Conservation (phyloP, 2,888 invertebrate species). For the Formica aserva region DNA sequence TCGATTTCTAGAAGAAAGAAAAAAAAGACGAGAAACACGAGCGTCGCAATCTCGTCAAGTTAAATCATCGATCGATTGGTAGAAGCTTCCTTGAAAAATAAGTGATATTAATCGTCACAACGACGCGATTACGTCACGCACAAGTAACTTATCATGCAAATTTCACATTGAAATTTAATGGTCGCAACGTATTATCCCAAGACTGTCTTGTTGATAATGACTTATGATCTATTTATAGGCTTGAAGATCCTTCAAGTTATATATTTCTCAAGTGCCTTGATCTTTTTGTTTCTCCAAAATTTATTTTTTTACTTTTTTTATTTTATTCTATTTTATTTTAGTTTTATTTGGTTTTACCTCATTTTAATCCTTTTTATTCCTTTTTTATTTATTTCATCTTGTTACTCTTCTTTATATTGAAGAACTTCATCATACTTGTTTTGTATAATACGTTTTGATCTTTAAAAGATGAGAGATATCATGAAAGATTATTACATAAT, state of each 20-base stretch:
- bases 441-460: background rate
- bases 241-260: background rate
- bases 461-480: background rate
- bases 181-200: background rate
- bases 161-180: conserved; percentile 34
- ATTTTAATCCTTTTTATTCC: background rate
- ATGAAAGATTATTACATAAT: background rate
- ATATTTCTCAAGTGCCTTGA: background rate
- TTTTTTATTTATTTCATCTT: background rate
- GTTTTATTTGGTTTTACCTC: background rate
- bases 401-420: background rate
- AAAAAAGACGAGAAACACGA: background rate
- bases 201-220: background rate
- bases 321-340: background rate
- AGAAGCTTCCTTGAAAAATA: conserved; percentile 14
- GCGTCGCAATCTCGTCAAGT: background rate
- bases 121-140: conserved; percentile 31
- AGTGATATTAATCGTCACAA: conserved; percentile 18
- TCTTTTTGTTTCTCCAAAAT: background rate
- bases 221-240: background rate
- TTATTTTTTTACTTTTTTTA: background rate
- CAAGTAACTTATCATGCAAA: conserved; percentile 2
- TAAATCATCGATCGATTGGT: conserved; percentile 39
- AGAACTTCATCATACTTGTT: background rate
- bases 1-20: conserved; percentile 27